These are phyloP conservation scores for Steatornis caripensis DNA, from an alignment of 2,113 vertebrate genomes.

Conservation along the genomic window DNA sequence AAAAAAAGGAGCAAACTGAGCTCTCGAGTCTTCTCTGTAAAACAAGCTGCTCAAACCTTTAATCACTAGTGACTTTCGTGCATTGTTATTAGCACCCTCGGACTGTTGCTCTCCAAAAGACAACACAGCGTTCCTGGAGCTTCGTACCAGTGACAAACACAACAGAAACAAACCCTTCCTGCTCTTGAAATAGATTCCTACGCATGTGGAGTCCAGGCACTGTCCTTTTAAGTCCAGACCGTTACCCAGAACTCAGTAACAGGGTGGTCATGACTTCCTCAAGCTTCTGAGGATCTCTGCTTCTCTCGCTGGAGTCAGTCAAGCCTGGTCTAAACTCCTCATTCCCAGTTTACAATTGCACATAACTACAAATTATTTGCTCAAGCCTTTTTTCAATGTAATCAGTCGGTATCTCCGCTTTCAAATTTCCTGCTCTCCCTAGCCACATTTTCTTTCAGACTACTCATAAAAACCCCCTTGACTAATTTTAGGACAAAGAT, in stretches of 20 bases:
- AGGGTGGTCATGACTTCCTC: background rate
- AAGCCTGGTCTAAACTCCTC: background rate
- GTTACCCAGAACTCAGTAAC: background rate
- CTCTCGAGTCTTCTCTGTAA: background rate
- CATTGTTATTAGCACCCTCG: background rate
- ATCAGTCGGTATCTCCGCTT: background rate
- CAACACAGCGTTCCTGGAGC: background rate
- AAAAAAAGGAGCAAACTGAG: background rate
- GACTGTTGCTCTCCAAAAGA: background rate
- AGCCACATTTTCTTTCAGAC: background rate
- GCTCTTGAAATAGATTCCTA: background rate
- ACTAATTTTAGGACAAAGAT: background rate
- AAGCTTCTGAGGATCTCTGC: background rate
- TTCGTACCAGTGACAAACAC: background rate
- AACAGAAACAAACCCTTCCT: background rate
- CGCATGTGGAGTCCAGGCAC: rapidly evolving
- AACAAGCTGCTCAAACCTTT: background rate
- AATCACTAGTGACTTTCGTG: background rate
- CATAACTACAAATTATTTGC: background rate
- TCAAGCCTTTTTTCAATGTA: background rate
- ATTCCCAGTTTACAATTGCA: background rate
- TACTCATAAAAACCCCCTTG: background rate
- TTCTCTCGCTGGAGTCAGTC: background rate
- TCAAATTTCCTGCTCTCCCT: background rate
- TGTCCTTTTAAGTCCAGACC: background rate